Evolutionary conservation across 2,113 vertebrate genomes (phyloP).

Genomic region (Helogale parvula): DNA sequence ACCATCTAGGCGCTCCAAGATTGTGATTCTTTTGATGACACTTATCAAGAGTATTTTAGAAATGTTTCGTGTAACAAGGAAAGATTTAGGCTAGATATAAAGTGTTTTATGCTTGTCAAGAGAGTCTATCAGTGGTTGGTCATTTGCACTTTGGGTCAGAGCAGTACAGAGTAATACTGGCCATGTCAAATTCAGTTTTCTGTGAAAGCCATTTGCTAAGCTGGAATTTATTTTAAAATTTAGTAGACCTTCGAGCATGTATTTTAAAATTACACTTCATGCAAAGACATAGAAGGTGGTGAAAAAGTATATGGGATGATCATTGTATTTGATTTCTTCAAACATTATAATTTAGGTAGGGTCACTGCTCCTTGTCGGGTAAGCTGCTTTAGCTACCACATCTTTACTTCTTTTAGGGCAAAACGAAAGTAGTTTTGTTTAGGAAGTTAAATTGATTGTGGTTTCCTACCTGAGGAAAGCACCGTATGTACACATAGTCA

Average conservation of each 20-base stretch:
- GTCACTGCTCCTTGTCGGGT: background rate
- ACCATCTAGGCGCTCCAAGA: background rate
- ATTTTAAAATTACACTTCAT: slow-evolving; percentile 23
- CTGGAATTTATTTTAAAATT: slow-evolving; percentile 41
- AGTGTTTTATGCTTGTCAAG: background rate
- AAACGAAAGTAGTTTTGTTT: slow-evolving; percentile 25
- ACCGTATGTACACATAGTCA: background rate
- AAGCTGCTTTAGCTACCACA: background rate
- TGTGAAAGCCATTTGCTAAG: slow-evolving; percentile 1
- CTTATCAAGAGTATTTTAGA: background rate
- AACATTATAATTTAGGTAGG: background rate
- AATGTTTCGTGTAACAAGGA: background rate
- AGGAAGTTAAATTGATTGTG: background rate
- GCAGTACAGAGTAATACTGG: background rate
- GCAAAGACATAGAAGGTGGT: background rate
- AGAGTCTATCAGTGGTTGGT: background rate
- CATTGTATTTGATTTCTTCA: background rate
- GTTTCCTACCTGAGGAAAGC: background rate
- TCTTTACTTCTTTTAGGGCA: background rate
- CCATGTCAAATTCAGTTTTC: background rate
- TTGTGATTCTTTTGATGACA: background rate
- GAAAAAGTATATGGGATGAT: background rate
- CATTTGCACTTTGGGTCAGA: background rate
- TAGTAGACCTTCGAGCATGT: slow-evolving; percentile 21
- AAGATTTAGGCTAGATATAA: background rate